Conservation (phyloP, 2,113 vertebrate genomes). For the Sarotherodon lohbergeri region DNA sequence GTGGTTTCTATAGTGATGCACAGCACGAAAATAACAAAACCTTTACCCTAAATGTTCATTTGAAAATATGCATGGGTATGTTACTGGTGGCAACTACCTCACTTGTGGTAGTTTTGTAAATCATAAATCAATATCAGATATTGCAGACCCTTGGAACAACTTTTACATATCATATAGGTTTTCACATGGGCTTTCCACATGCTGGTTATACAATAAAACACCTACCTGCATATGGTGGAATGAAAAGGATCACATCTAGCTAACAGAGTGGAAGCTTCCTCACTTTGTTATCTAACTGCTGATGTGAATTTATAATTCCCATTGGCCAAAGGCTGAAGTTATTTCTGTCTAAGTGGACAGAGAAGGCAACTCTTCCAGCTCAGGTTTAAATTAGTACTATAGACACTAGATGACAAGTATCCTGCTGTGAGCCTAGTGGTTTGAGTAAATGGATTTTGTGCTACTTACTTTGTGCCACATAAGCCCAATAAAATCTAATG, state of each 20-base stretch:
- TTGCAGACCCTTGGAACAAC: not conserved
- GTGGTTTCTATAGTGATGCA: accelerated
- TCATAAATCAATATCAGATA: not conserved
- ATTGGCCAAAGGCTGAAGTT: not conserved
- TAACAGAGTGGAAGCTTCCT: not conserved
- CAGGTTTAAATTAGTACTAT: not conserved
- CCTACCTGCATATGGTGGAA: not conserved
- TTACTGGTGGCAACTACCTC: not conserved
- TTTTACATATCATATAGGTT: not conserved
- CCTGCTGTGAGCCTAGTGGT: not conserved
- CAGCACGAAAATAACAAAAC: not conserved
- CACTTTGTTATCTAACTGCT: not conserved
- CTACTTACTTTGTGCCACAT: not conserved
- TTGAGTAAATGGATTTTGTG: not conserved
- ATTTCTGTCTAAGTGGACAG: not conserved
- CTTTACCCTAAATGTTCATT: not conserved
- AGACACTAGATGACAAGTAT: not conserved
- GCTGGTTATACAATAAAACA: not conserved
- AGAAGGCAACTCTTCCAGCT: not conserved
- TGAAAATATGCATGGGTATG: not conserved
- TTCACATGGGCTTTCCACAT: not conserved
- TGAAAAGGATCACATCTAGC: not conserved
- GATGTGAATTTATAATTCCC: not conserved
- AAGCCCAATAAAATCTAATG: not conserved
- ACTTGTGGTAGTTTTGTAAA: not conserved